phyloP scores from a whole-genome alignment of 2,113 vertebrate species.

The Himantopus leucocephalus region DNA sequence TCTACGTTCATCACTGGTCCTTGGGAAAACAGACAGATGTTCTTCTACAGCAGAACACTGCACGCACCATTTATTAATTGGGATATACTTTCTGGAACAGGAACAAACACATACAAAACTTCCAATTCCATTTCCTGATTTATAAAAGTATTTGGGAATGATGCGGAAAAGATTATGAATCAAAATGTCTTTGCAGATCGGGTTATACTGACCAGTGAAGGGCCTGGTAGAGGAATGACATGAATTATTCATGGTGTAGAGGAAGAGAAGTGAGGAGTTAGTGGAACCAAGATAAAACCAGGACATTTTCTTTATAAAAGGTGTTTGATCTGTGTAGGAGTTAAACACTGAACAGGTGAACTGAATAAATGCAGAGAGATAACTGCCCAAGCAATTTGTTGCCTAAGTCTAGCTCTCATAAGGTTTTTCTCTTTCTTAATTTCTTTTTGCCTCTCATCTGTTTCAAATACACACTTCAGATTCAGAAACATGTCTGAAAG shows the following conservation, averaged over 20 bases:
- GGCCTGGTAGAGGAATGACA: not conserved
- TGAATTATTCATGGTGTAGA: not conserved
- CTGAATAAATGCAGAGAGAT: not conserved
- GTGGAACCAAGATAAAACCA: not conserved
- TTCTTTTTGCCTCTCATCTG: not conserved
- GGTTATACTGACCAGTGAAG: not conserved
- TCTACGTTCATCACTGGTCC: not conserved
- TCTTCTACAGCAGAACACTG: not conserved
- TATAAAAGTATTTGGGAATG: not conserved
- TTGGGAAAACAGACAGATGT: rapidly evolving
- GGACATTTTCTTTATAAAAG: not conserved
- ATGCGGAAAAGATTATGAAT: not conserved
- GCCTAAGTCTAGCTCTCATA: not conserved
- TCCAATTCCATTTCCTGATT: not conserved
- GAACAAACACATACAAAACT: not conserved
- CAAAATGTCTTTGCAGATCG: not conserved
- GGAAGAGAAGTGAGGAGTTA: not conserved
- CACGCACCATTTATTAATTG: not conserved
- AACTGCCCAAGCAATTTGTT: not conserved
- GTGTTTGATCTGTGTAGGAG: not conserved
- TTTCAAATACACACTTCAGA: not conserved
- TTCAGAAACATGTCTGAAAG: not conserved
- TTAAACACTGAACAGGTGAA: not conserved
- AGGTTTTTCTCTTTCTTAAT: not conserved
- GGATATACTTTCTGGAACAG: not conserved